phyloP scores from a whole-genome alignment of 2,888 invertebrate species.

The Brachycybe producta region DNA sequence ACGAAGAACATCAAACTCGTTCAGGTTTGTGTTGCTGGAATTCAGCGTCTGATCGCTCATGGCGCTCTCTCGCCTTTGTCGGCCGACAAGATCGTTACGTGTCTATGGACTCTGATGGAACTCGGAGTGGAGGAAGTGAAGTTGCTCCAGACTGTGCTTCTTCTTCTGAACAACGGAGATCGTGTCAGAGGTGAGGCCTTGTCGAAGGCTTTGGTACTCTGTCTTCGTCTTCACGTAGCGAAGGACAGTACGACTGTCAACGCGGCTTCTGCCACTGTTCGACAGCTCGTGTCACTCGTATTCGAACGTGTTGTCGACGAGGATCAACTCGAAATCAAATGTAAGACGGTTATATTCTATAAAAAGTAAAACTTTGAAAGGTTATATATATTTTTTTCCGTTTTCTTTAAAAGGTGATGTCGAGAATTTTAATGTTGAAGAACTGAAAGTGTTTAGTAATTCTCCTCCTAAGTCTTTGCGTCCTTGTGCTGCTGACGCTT shows the following conservation, averaged over 20 bases:
- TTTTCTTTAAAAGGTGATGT: neutral
- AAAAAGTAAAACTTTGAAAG: too few species aligned
- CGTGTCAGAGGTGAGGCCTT: slow-evolving; percentile 8
- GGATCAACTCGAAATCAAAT: slow-evolving; percentile 36
- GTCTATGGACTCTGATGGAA: slow-evolving; percentile 86
- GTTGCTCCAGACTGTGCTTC: slow-evolving; percentile 85
- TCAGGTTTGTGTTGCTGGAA: slow-evolving; percentile 79
- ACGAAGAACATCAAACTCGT: slow-evolving; percentile 93
- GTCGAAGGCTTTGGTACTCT: slow-evolving; percentile 74
- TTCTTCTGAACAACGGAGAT: slow-evolving; percentile 50
- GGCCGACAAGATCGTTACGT: slow-evolving; percentile 81
- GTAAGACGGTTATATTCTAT: neutral
- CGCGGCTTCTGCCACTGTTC: slow-evolving; percentile 93
- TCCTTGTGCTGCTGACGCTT: slow-evolving; percentile 86
- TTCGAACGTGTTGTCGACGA: slow-evolving; percentile 73
- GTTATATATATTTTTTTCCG: too few species aligned
- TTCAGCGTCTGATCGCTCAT: slow-evolving; percentile 70
- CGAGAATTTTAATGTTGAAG: slow-evolving; percentile 51
- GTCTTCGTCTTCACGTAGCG: slow-evolving; percentile 90
- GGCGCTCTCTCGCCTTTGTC: slow-evolving; percentile 53
- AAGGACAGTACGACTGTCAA: slow-evolving; percentile 90
- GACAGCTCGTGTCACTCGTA: slow-evolving; percentile 83
- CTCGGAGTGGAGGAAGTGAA: slow-evolving; percentile 89
- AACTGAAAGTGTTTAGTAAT: slow-evolving; percentile 59
- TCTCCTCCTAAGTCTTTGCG: slow-evolving; percentile 68